Evolutionary conservation across 2,888 invertebrate genomes (phyloP), one percentile per base, ranked within the genome.

Genomic region (Sinopyrophorus schimmeli): DNA sequence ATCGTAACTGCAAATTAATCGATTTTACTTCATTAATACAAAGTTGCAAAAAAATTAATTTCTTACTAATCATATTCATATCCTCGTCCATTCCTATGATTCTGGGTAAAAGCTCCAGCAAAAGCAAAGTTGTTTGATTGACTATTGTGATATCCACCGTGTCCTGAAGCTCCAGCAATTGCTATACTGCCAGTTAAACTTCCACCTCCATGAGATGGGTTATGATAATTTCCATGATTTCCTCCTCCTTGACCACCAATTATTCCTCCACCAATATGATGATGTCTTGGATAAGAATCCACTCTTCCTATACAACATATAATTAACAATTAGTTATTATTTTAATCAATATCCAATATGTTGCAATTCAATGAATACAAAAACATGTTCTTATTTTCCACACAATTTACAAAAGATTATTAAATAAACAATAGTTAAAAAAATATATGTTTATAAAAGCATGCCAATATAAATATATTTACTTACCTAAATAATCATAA

Each of bases 71-170:
- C 28, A 9, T 11, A 6, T 27, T 11, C 34, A 6, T n/a, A 11
- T 12, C 27, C 11, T 18, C 17, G 6, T 1, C 17, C 10, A 6
- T 17, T 14, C 10, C 17, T 27, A 18, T 27, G 38, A 11, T 27
- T 38, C 10, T 27, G 26, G 5, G 38, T 27, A 15, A 38, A 38
- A 6, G 38, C 5, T 1, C 27, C 38, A 3, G 27, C 38, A 26
- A 38, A 38, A 3, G 38, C 26, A 38, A 38, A 38, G 20, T 17
- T 38, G 2, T 26, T 27, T 2, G 38, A 38, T 17, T 38, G 38
- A 10, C 27, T 27, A 14, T 26, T 26, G 12, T 14, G 20, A n/a
- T 16, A 5, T 9, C 17, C 38, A 5, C 38, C 27, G 4, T 38
- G 38, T 18, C 26, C 4, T 5, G 5, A 10, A 16, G 24, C 26